These are phyloP conservation scores for Pseudochirops corinnae DNA, from an alignment of 2,797 vertebrate species.

Conservation along the genomic window DNA sequence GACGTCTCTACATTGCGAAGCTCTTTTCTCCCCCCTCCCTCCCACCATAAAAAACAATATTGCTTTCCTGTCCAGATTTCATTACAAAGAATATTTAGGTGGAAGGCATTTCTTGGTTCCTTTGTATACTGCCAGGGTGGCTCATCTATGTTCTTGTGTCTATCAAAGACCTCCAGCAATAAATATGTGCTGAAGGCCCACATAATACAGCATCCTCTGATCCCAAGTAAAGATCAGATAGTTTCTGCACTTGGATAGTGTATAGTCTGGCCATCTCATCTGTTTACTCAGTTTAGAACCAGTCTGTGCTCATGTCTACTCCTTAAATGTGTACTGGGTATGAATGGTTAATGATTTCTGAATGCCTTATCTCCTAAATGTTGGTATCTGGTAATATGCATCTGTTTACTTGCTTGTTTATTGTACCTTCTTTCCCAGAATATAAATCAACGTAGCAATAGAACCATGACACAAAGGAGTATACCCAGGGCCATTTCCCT, in stretches of 20 bases:
- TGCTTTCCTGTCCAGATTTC: conserved; percentile 17
- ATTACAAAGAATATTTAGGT: not conserved
- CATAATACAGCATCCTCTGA: not conserved
- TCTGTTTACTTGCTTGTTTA: conserved; percentile 67
- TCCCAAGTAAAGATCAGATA: conserved; percentile 28
- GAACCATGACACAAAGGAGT: not conserved
- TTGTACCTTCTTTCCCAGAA: conserved; percentile 64
- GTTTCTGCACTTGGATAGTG: not conserved
- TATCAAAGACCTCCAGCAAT: not conserved
- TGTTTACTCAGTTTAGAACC: not conserved
- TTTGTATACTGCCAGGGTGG: not conserved
- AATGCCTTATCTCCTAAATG: conserved; percentile 44
- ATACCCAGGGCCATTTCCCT: not conserved
- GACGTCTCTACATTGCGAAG: not conserved
- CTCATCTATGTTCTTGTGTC: not conserved
- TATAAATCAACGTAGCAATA: not conserved
- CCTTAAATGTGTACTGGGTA: conserved; percentile 24
- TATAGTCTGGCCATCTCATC: not conserved
- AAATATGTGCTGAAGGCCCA: not conserved
- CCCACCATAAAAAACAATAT: not conserved
- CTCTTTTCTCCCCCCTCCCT: not conserved
- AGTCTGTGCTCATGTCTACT: not conserved
- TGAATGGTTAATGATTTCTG: not conserved
- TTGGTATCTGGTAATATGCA: conserved; percentile 1
- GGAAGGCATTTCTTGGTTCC: not conserved